These are phyloP conservation scores for Brachyistius frenatus DNA, from an alignment of 2,113 vertebrate species.

Conservation along the genomic window DNA sequence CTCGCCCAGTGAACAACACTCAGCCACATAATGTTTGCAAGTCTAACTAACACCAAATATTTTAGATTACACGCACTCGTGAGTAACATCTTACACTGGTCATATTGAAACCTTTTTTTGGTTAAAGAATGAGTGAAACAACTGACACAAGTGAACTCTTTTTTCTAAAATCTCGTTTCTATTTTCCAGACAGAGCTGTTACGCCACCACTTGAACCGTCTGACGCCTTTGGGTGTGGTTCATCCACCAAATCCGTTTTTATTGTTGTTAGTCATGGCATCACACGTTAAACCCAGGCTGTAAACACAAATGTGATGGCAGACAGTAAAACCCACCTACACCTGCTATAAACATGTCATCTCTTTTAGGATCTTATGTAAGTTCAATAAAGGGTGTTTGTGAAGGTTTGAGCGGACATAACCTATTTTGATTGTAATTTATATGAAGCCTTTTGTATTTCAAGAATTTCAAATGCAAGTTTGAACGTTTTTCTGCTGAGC, in stretches of 20 bases:
- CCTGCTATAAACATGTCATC: conserved; percentile 7
- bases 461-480: no score
- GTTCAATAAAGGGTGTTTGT: no score
- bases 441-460: no score
- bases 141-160: neutral
- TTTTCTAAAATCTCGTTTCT: conserved; percentile 11
- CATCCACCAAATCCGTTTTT: neutral
- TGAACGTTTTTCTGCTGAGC: no score
- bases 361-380: no score
- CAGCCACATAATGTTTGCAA: neutral
- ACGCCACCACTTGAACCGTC: neutral
- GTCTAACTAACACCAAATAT: neutral
- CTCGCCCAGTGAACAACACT: neutral
- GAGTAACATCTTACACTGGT: neutral
- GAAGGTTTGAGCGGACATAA: no score
- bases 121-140: neutral
- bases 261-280: conserved; percentile 14
- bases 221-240: conserved; percentile 21
- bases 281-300: neutral
- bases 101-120: conserved; percentile 3
- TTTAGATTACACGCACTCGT: neutral
- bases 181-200: neutral
- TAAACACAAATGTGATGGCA: neutral
- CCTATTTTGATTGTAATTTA: no score
- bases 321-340: neutral